phyloP scores from a whole-genome alignment of 2,113 vertebrate genomes.

The Orthonyx spaldingii region DNA sequence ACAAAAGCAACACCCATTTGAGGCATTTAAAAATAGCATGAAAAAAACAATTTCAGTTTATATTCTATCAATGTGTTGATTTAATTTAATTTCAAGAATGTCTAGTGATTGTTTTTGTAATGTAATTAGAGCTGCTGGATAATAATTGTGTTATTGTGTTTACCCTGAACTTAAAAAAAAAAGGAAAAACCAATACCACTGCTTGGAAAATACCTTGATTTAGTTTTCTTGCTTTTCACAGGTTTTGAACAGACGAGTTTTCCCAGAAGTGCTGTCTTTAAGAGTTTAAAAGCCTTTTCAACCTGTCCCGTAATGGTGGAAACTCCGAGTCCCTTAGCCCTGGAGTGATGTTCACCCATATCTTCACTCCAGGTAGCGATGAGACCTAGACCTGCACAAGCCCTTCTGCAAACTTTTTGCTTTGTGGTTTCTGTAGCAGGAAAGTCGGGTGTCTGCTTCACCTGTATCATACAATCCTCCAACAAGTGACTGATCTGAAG shows the following conservation, averaged over 20 bases:
- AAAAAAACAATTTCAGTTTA: neutral
- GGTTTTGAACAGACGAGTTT: neutral
- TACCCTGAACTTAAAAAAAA: neutral
- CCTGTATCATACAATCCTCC: accelerated
- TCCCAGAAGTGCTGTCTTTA: neutral
- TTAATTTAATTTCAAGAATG: neutral
- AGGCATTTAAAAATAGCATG: neutral
- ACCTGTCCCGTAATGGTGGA: neutral
- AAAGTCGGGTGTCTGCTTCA: neutral
- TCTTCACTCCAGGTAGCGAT: neutral
- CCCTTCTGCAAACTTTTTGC: neutral
- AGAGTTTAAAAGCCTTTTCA: neutral
- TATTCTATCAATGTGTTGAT: neutral
- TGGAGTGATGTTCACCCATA: neutral
- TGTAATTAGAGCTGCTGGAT: neutral
- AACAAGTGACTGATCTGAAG: neutral
- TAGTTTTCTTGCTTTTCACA: neutral
- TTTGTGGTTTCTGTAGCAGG: neutral
- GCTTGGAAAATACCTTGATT: neutral
- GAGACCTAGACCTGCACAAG: neutral
- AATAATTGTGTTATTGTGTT: neutral
- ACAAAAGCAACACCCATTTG: neutral
- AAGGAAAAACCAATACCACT: neutral
- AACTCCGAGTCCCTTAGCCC: neutral
- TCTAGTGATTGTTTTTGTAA: neutral